Percentiles rank a stretch among this genome's conserved stretches.
These are phyloP conservation scores for Psephotus haematonotus DNA, from an alignment of 2,113 vertebrate species.

Conservation along the genomic window DNA sequence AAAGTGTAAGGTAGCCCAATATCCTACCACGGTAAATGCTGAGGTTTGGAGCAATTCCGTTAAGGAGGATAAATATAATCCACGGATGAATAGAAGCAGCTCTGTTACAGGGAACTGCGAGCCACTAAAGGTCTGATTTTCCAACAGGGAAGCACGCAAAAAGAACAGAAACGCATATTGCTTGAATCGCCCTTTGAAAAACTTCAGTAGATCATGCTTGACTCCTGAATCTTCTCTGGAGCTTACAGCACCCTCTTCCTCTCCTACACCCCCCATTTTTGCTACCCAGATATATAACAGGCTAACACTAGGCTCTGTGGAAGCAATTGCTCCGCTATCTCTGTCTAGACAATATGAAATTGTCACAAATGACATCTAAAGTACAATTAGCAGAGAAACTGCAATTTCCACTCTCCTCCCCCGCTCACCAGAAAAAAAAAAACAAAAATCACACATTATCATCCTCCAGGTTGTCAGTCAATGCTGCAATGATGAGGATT, in stretches of 20 bases:
- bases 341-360: conserved; percentile 80
- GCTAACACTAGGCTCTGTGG: conserved; percentile 50
- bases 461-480: conserved; percentile 75
- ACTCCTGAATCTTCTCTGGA: neutral
- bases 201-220: neutral
- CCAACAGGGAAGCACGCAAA: neutral
- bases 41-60: neutral
- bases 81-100: neutral
- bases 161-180: neutral
- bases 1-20: neutral
- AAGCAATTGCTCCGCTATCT: conserved; percentile 65
- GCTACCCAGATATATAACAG: conserved; percentile 57
- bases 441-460: conserved; percentile 54
- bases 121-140: neutral
- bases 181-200: neutral
- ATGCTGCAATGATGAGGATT: conserved; percentile 40
- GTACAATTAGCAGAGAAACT: conserved; percentile 76
- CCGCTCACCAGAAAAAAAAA: conserved; percentile 33
- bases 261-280: neutral
- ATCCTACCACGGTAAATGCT: neutral
- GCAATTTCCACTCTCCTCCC: conserved; percentile 74
- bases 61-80: neutral
- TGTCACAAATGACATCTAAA: conserved; percentile 76
- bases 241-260: neutral
- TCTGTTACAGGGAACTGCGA: neutral